These are phyloP conservation scores for Drosophila takahashii DNA, from an alignment of 1,140 invertebrate genomes.

Conservation along the genomic window DNA sequence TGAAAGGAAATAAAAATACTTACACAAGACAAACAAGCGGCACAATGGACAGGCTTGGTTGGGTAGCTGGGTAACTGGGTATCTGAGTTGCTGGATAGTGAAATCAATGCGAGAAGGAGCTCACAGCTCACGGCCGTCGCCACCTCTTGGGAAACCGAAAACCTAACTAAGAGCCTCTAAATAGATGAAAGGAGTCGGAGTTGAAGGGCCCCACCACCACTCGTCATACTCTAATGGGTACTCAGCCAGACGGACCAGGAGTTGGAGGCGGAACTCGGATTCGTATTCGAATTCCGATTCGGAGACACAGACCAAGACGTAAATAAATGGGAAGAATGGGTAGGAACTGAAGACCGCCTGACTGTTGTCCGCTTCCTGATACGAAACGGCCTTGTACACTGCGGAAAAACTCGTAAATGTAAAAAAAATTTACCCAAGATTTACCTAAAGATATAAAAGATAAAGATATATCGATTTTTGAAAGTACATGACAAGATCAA, in stretches of 20 bases:
- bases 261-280: background rate
- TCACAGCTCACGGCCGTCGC: constrained; percentile 15
- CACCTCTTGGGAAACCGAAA: constrained; percentile 49
- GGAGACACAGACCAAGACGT: constrained; percentile 4
- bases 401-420: constrained; percentile 11
- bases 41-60: constrained; percentile 26
- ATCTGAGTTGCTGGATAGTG: background rate
- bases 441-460: too few species aligned
- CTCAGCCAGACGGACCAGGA: constrained; percentile 46
- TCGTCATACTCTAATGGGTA: constrained; percentile 66
- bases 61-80: background rate
- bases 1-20: constrained; percentile 78
- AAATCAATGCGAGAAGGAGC: constrained; percentile 61
- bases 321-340: constrained; percentile 11
- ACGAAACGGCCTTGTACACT: constrained; percentile 46
- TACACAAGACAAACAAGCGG: constrained; percentile 55
- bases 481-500: too few species aligned
- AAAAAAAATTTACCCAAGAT: background rate
- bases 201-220: background rate
- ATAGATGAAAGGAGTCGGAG: constrained; percentile 50
- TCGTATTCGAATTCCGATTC: background rate
- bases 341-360: constrained; percentile 17
- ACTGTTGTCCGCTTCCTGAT: constrained; percentile 21
- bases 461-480: too few species aligned
- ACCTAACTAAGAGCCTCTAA: constrained; percentile 76